Conservation (phyloP, 2,797 vertebrate species). For the Melanogrammus aeglefinus region DNA sequence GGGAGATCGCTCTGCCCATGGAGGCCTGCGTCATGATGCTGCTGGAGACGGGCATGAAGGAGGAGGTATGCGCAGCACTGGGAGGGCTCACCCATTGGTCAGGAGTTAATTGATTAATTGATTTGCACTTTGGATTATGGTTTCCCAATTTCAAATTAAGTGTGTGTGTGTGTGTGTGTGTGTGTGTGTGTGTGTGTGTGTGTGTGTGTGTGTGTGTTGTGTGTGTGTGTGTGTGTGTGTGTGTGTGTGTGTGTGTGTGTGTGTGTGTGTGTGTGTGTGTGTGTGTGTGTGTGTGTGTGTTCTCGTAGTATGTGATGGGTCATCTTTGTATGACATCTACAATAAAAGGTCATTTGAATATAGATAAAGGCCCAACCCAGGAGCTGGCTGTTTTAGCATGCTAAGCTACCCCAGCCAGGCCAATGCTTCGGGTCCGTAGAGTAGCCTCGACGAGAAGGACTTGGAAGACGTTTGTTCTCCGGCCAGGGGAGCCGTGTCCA, state of each 20-base stretch:
- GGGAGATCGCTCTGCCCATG: conserved; percentile 89
- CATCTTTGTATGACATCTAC: too few species aligned
- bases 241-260: too few species aligned
- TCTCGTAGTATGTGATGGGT: too few species aligned
- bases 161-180: too few species aligned
- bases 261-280: too few species aligned
- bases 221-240: too few species aligned
- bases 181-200: too few species aligned
- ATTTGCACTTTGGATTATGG: neutral
- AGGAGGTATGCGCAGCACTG: conserved; percentile 80
- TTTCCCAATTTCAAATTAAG: too few species aligned
- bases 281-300: too few species aligned
- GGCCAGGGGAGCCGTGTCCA: neutral
- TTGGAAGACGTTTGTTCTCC: neutral
- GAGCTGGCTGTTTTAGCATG: too few species aligned
- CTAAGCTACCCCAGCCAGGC: neutral
- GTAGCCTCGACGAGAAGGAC: neutral
- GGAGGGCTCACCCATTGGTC: neutral
- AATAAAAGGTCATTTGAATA: neutral
- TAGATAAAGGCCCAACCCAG: neutral
- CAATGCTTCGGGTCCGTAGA: neutral
- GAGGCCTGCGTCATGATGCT: conserved; percentile 99
- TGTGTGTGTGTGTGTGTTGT: too few species aligned
- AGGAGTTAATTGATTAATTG: neutral
- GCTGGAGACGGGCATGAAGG: conserved; percentile 95